Evolutionary conservation across 2,797 vertebrate species (phyloP), one percentile per base, ranked within the genome.

Genomic region (Vipera latastei): DNA sequence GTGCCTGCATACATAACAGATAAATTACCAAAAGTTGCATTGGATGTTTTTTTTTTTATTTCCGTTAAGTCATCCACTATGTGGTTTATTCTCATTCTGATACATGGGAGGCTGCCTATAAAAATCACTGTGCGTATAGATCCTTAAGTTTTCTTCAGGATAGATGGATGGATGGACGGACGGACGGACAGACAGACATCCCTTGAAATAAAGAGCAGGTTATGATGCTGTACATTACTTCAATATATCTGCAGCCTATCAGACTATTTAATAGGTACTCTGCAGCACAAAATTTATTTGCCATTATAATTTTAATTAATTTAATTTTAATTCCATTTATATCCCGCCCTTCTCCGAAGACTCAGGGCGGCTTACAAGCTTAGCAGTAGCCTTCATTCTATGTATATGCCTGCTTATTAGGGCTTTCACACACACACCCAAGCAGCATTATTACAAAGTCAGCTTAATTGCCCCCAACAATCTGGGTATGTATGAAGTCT

Each of bases 11-110:
- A 32, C 32, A 32, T 32, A 32, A 32, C 32, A 32, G 32, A 32
- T 32, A 95, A 90, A 69, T 91, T 90, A 95, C 38, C 12, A 93
- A 93, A 59, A 60, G 90, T 93, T 53, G 59, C 53, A 89, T 87
- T 32, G 93, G 94, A 95, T 92, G 89, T 86, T 92, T 53, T 9
- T 94, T 89, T 89, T 93, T 86, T 95, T 91, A 91, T 94, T 94
- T 94, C 91, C 93, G 26, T 94, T 95, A 91, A 92, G 93, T 96
- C 94, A 78, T 87, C 94, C 88, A 93, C 65, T 69, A 38, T 93
- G 89, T 94, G 94, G 88, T 92, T 96, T 90, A 91, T 93, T 91
- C 60, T 96, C 91, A 53, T 95, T 95, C 94, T 95, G 93, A 73
- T 89, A 38, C 90, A 83, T 88, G 26, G 55, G 38, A 88, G 93